Evolutionary conservation across 2,797 vertebrate species (phyloP).

Genomic region (Sandelia bainsii): DNA sequence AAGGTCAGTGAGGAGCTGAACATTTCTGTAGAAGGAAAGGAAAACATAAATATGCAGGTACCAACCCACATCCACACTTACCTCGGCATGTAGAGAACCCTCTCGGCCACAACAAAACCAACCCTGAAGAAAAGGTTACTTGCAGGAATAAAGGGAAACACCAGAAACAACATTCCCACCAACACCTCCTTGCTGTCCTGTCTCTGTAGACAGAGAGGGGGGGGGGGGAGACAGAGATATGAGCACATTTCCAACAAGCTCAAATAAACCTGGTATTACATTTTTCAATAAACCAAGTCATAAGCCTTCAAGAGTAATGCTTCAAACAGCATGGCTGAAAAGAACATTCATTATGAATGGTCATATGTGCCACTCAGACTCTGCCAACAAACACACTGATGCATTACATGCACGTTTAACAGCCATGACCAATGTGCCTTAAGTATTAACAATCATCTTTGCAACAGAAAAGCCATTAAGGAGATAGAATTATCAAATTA

Average conservation of each 20-base stretch:
- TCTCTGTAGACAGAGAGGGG: constrained; percentile 76
- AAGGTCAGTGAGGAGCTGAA: no score
- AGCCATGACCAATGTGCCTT: constrained; percentile 32
- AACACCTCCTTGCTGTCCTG: constrained; percentile 90
- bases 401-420: constrained; percentile 1
- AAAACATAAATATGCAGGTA: no score
- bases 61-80: constrained; percentile 59
- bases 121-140: constrained; percentile 98
- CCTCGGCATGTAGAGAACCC: constrained; percentile 99
- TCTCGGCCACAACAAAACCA: constrained; percentile 97
- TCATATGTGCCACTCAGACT: constrained; percentile 12
- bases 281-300: constrained; percentile 14
- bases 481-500: constrained; percentile 41
- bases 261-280: constrained; percentile 4
- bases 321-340: constrained; percentile 28
- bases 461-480: constrained; percentile 40
- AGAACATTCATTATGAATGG: constrained; percentile 25
- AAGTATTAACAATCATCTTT: constrained; percentile 39
- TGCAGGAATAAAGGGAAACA: constrained; percentile 97
- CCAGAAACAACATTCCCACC: constrained; percentile 92
- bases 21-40: no score
- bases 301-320: neutral
- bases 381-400: constrained; percentile 28
- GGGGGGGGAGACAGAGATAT: neutral
- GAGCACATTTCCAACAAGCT: constrained; percentile 12